phyloP scores from a whole-genome alignment of 2,113 vertebrate species.

The Calidris pygmaea region DNA sequence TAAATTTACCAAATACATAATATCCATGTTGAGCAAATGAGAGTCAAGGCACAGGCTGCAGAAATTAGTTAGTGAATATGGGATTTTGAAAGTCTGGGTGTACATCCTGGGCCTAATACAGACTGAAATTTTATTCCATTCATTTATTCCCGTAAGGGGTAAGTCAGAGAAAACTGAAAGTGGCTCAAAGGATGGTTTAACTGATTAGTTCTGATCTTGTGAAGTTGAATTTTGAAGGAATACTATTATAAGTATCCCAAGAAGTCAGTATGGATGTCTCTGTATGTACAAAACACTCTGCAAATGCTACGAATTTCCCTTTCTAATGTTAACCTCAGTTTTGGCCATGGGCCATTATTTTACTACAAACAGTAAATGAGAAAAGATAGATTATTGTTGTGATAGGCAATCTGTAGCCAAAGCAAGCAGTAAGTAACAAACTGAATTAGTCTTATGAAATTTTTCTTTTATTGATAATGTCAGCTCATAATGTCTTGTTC shows the following conservation, averaged over 20 bases:
- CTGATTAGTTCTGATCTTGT: not conserved
- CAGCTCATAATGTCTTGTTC: not conserved
- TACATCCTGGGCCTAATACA: not conserved
- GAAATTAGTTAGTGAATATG: not conserved
- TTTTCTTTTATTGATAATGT: not conserved
- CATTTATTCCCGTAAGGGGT: not conserved
- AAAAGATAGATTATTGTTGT: not conserved
- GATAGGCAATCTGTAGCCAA: not conserved
- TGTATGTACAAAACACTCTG: accelerated
- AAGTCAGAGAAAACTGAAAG: not conserved
- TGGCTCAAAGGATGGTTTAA: not conserved
- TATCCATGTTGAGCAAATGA: not conserved
- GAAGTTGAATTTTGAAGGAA: not conserved
- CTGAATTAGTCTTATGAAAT: not conserved
- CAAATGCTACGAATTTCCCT: not conserved
- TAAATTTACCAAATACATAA: accelerated
- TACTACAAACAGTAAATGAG: not conserved
- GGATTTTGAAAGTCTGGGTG: not conserved
- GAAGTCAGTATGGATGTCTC: not conserved
- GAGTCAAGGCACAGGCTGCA: not conserved
- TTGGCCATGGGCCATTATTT: not conserved
- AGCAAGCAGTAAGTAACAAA: not conserved
- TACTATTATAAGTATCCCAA: not conserved
- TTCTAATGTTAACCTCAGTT: not conserved
- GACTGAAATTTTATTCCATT: not conserved